These are phyloP conservation scores for Podabrus alpinus DNA, from an alignment of 2,888 invertebrate species.

Conservation along the genomic window DNA sequence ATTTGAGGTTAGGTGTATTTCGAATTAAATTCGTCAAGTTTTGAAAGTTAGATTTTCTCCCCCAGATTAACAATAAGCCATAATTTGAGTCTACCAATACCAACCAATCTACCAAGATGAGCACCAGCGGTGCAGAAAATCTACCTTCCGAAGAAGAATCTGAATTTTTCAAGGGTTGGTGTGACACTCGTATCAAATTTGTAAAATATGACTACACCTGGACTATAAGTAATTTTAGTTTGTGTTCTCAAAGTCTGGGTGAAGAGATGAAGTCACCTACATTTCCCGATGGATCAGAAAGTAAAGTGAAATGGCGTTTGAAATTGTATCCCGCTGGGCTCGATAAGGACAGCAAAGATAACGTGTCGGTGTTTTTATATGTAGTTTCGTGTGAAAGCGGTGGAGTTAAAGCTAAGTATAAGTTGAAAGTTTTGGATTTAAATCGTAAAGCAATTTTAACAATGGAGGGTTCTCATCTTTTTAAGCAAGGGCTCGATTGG, in stretches of 20 bases:
- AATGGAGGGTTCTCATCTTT: conserved; percentile 98
- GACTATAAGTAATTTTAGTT: conserved; percentile 99
- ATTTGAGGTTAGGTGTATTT: too few species aligned
- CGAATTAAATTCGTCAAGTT: too few species aligned
- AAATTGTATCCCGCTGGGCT: conserved; percentile 99
- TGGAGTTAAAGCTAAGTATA: conserved; percentile 99
- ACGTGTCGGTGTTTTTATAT: conserved; percentile 96
- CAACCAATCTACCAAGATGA: neutral
- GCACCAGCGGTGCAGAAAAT: neutral
- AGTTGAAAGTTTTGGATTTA: conserved; percentile 99
- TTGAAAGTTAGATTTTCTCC: too few species aligned
- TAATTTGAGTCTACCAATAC: neutral
- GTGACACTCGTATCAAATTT: conserved; percentile 80
- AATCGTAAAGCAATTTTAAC: conserved; percentile 99
- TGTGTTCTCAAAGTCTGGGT: conserved; percentile 99
- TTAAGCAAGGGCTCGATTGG: conserved; percentile 99
- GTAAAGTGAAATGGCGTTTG: conserved; percentile 99
- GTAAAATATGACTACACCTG: conserved; percentile 99
- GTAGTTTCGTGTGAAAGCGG: conserved; percentile 99
- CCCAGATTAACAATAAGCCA: too few species aligned
- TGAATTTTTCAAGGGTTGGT: neutral
- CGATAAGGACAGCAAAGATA: conserved; percentile 99
- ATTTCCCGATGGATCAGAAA: conserved; percentile 98
- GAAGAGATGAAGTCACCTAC: conserved; percentile 99
- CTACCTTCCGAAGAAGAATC: neutral